Percentiles rank a stretch among this genome's conserved stretches.
These are phyloP conservation scores for Caenorhabditis tropicalis DNA, from an alignment of 1,140 invertebrate species.

Conservation along the genomic window DNA sequence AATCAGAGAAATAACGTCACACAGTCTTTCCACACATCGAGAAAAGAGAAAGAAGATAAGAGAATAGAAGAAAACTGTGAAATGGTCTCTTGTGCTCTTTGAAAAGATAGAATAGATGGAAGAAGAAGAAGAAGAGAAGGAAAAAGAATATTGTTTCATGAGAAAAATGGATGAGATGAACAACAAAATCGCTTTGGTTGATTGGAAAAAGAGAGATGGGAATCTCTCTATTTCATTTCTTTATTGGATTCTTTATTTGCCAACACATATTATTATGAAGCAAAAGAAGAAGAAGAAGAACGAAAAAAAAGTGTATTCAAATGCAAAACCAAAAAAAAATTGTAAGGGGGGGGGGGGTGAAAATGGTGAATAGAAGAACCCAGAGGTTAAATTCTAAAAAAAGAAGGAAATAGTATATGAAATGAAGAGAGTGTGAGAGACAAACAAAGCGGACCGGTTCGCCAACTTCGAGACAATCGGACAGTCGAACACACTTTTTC, in stretches of 20 bases:
- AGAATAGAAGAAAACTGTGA: neutral
- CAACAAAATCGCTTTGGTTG: conserved; percentile 30
- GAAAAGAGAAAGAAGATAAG: neutral
- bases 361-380: neutral
- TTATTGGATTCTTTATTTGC: neutral
- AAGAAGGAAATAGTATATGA: neutral
- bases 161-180: neutral
- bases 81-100: neutral
- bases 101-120: neutral
- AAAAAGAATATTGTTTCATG: neutral
- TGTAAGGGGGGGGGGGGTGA: no score
- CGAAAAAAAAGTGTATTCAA: neutral
- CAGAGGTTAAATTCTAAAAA: neutral
- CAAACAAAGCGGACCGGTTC: conserved; percentile 39
- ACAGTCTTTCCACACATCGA: neutral
- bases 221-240: neutral
- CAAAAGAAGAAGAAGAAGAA: neutral
- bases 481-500: neutral
- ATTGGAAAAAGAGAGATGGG: neutral
- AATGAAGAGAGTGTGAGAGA: neutral
- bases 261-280: neutral
- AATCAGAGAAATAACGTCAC: neutral
- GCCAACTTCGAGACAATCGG: neutral
- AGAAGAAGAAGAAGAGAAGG: neutral
- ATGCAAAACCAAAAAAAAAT: no score